These are phyloP conservation scores for Gryon sp. DNA, from an alignment of 1,140 invertebrate species.

Conservation along the genomic window DNA sequence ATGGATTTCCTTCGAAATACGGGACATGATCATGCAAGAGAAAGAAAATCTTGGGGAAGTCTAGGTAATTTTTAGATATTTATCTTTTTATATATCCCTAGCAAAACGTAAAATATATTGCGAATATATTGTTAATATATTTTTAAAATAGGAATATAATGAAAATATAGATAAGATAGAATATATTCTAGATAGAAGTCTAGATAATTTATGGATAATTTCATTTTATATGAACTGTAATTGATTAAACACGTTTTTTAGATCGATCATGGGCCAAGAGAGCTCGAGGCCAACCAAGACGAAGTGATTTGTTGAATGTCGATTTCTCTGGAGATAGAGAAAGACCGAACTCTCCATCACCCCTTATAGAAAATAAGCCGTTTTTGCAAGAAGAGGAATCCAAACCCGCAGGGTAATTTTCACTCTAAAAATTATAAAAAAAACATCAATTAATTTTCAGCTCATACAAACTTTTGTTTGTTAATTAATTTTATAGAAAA, in stretches of 20 bases:
- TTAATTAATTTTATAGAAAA: constrained; percentile 72
- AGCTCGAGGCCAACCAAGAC: constrained; percentile 85
- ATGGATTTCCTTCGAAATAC: constrained; percentile 91
- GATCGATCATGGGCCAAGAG: constrained; percentile 93
- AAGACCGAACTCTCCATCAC: constrained; percentile 86
- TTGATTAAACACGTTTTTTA: constrained; percentile 69
- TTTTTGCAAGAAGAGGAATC: constrained; percentile 77
- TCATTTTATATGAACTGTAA: neutral
- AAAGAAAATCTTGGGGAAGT: constrained; percentile 92
- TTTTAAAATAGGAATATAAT: too few relatives aligned
- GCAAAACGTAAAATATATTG: too few relatives aligned
- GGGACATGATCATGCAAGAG: constrained; percentile 86
- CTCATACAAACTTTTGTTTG: too few relatives aligned
- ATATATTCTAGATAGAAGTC: too few relatives aligned
- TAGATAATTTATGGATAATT: too few relatives aligned
- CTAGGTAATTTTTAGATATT: constrained; percentile 79
- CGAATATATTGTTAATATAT: too few relatives aligned
- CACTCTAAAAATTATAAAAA: too few relatives aligned
- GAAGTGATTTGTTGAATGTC: constrained; percentile 84
- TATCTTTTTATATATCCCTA: constrained; percentile 2
- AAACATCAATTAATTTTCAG: too few relatives aligned
- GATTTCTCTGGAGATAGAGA: constrained; percentile 86
- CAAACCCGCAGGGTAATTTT: constrained; percentile 75
- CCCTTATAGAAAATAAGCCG: constrained; percentile 80
- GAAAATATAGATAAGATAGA: too few relatives aligned